Evolutionary conservation across 2,113 vertebrate genomes (phyloP).

Genomic region (Ceuthmochares aereus): DNA sequence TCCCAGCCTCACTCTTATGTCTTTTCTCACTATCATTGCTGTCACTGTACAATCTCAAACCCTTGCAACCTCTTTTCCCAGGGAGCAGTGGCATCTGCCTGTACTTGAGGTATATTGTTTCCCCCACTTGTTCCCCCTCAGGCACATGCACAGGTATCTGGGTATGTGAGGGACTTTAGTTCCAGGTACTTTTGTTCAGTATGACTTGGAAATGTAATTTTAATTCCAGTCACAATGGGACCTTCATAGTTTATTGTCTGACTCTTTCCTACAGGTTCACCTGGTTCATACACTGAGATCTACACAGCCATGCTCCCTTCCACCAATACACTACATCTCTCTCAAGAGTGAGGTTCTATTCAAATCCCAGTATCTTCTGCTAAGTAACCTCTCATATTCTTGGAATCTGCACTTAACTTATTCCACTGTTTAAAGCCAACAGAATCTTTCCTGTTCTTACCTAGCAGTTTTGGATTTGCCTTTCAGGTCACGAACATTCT

Average conservation of each 20-base stretch:
- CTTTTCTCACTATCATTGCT: neutral
- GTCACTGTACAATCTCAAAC: neutral
- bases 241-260: neutral
- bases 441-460: neutral
- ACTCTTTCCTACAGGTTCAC: neutral
- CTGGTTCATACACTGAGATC: neutral
- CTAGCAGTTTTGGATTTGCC: neutral
- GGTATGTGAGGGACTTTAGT: neutral
- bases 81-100: neutral
- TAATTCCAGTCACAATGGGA: neutral
- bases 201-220: neutral
- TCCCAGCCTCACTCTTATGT: neutral
- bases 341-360: neutral
- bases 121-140: neutral
- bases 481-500: neutral
- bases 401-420: neutral
- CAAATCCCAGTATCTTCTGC: neutral
- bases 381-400: neutral
- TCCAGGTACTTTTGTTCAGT: accelerated
- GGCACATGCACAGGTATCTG: no score
- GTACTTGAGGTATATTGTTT: neutral
- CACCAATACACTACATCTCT: neutral
- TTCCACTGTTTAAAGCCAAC: neutral
- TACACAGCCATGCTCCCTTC: neutral
- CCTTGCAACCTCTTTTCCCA: neutral